Percentiles rank a stretch among this genome's conserved stretches.
Evolutionary conservation across 1,140 invertebrate genomes (phyloP).

Genomic region (Tigriopus japonicus): DNA sequence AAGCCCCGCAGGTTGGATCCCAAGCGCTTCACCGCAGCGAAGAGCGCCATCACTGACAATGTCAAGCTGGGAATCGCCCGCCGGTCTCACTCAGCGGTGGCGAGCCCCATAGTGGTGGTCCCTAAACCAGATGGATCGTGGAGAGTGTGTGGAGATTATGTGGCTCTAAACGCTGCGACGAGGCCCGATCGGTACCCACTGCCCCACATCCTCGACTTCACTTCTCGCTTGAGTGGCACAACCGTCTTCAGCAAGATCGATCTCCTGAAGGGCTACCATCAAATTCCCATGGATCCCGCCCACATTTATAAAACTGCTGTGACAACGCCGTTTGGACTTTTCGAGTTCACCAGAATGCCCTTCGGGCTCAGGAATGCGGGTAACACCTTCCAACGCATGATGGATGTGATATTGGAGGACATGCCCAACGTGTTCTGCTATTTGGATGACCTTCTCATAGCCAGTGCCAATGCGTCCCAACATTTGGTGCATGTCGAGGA

Average conservation of each 20-base stretch:
- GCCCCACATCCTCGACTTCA: slow-evolving; percentile 18
- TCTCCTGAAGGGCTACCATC: slow-evolving; percentile 15
- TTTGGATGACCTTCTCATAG: neutral
- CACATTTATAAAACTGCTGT: slow-evolving; percentile 17
- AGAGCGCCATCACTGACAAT: too few relatives aligned
- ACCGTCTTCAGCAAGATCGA: slow-evolving; percentile 13
- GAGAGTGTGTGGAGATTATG: slow-evolving; percentile 20
- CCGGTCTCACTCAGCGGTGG: too few relatives aligned
- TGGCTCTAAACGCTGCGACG: slow-evolving; percentile 19
- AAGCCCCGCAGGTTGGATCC: too few relatives aligned
- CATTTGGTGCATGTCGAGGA: too few relatives aligned
- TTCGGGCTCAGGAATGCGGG: neutral
- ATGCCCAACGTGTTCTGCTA: neutral
- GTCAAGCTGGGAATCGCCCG: too few relatives aligned
- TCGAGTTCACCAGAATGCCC: neutral
- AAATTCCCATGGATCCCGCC: slow-evolving; percentile 13
- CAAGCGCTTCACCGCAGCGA: too few relatives aligned
- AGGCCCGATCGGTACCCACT: slow-evolving; percentile 19
- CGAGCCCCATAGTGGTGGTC: too few relatives aligned
- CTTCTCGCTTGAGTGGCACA: slow-evolving; percentile 10
- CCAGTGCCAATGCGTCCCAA: neutral
- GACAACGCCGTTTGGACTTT: slow-evolving; percentile 10
- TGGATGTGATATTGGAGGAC: neutral
- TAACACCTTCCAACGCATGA: neutral
- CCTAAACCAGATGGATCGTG: neutral